Percentiles rank a stretch among this genome's conserved stretches.
These are phyloP conservation scores for Galendromus occidentalis DNA, from an alignment of 1,140 invertebrate genomes.

Conservation along the genomic window DNA sequence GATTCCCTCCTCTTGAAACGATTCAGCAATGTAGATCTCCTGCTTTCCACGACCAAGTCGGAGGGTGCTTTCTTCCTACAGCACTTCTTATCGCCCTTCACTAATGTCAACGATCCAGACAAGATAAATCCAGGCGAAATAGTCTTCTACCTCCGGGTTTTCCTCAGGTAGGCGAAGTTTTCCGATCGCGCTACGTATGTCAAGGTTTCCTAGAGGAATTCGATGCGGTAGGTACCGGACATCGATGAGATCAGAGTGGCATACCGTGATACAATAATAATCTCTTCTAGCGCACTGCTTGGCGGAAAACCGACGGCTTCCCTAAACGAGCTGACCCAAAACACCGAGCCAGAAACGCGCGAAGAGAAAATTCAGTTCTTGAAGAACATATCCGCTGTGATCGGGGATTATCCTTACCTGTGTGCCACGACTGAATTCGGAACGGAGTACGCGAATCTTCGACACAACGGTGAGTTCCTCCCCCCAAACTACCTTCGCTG, in stretches of 20 bases:
- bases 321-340: background rate
- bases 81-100: slow-evolving; percentile 7
- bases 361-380: background rate
- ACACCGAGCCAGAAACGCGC: background rate
- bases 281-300: background rate
- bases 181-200: background rate
- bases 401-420: background rate
- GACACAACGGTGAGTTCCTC: background rate
- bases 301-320: background rate
- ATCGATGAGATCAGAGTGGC: background rate
- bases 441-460: background rate
- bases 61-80: slow-evolving; percentile 1
- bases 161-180: background rate
- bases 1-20: background rate
- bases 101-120: background rate
- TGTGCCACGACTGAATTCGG: slow-evolving; percentile 6
- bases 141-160: background rate
- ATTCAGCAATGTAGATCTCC: slow-evolving; percentile 1
- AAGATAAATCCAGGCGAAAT: background rate
- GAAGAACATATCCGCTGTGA: background rate
- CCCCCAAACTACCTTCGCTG: too few relatives aligned
- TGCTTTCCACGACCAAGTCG: background rate
- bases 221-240: background rate
- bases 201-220: background rate
- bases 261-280: background rate